These are phyloP conservation scores for Trilocha varians DNA, from an alignment of 2,888 invertebrate genomes.

Conservation along the genomic window DNA sequence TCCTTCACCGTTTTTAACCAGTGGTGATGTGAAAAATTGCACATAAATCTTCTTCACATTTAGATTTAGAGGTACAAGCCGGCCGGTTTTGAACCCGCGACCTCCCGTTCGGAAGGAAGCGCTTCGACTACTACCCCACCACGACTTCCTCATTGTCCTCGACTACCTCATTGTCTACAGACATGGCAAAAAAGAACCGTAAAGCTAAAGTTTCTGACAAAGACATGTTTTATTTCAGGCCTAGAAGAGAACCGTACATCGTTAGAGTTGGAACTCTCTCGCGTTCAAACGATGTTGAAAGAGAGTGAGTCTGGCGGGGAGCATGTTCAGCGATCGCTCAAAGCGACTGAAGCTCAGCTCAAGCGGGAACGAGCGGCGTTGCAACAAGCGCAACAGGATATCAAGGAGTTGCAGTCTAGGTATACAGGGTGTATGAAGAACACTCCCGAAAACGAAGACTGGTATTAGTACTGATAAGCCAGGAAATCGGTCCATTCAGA, in stretches of 20 bases:
- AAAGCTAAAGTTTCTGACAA: neutral
- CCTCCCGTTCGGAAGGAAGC: too few relatives aligned
- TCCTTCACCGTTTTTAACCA: too few relatives aligned
- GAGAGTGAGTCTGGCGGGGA: slow-evolving; percentile 79
- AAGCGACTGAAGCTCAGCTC: slow-evolving; percentile 77
- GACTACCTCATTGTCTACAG: neutral
- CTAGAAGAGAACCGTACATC: slow-evolving; percentile 85
- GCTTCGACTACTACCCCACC: too few relatives aligned
- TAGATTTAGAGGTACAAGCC: too few relatives aligned
- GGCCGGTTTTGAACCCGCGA: too few relatives aligned
- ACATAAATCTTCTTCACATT: too few relatives aligned
- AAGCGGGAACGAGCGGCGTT: slow-evolving; percentile 79
- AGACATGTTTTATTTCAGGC: slow-evolving; percentile 39
- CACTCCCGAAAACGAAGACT: too few relatives aligned
- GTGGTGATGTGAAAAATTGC: too few relatives aligned
- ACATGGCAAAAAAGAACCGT: neutral
- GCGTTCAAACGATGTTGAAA: slow-evolving; percentile 78
- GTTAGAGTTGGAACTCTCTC: slow-evolving; percentile 82
- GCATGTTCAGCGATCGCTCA: slow-evolving; percentile 81
- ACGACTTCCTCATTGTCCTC: too few relatives aligned
- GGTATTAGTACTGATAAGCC: too few relatives aligned
- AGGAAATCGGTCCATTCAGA: too few relatives aligned
- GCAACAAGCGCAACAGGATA: slow-evolving; percentile 80
- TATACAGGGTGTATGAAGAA: slow-evolving; percentile 11
- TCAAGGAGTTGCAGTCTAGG: slow-evolving; percentile 83